A percentile compares a stretch with the other conserved stretches of the same genome.
These are phyloP conservation scores for Brienomyrus brachyistius DNA, from an alignment of 2,113 vertebrate species.

Conservation along the genomic window DNA sequence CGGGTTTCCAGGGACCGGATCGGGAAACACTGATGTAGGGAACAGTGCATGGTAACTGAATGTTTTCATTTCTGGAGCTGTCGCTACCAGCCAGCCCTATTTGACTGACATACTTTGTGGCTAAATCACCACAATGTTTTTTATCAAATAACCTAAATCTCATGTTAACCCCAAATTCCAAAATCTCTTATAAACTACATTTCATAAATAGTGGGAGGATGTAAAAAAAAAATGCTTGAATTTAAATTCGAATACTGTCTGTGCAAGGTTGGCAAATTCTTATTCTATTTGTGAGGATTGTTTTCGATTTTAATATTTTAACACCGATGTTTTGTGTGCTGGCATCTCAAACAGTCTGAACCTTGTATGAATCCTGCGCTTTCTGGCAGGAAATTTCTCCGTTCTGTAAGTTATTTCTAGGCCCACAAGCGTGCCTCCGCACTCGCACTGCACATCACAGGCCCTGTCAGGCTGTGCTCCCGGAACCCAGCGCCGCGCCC, in stretches of 20 bases:
- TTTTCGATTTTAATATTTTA: not conserved
- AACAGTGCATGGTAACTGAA: not conserved
- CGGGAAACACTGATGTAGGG: not conserved
- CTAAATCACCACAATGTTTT: not conserved
- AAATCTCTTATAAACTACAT: not conserved
- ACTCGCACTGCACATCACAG: not conserved
- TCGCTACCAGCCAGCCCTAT: not conserved
- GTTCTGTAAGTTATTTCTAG: not conserved
- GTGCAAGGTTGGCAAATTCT: not conserved
- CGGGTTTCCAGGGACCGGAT: not conserved
- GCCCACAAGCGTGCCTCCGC: not conserved
- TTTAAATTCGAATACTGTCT: not conserved
- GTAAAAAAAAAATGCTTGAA: not conserved
- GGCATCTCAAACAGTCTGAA: not conserved
- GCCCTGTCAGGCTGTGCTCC: not conserved
- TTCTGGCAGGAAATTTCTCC: not conserved
- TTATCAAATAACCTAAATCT: not conserved
- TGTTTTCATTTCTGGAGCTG: not conserved
- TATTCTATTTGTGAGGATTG: not conserved
- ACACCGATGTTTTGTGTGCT: not conserved
- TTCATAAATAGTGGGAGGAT: not conserved
- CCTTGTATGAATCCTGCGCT: not conserved
- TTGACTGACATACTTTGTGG: not conserved
- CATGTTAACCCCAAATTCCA: not conserved
- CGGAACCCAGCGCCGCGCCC: not conserved